Conservation (phyloP, 2,888 invertebrate species). For the Xanthia togata region DNA sequence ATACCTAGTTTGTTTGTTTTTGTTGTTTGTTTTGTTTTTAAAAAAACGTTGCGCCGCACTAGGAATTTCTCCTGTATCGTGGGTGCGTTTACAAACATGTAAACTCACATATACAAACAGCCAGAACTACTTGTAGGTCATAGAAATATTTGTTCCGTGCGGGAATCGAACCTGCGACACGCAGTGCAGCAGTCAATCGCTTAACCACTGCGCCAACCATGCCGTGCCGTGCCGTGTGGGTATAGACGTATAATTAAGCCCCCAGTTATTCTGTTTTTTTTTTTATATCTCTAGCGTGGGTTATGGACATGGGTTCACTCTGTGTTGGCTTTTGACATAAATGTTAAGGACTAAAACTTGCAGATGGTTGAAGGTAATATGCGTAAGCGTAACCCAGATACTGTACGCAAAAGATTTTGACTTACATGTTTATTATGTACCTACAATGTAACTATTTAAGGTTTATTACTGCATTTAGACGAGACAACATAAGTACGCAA, state of each 20-base stretch:
- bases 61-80: too few species aligned
- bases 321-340: constrained; percentile 27
- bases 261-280: constrained; percentile 3
- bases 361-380: not conserved
- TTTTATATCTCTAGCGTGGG: constrained; percentile 6
- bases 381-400: constrained; percentile 19
- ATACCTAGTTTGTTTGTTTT: too few species aligned
- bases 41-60: too few species aligned
- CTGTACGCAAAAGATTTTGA: constrained; percentile 14
- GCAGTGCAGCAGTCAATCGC: too few species aligned
- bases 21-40: too few species aligned
- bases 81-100: too few species aligned
- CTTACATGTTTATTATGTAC: constrained; percentile 9
- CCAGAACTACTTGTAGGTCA: too few species aligned
- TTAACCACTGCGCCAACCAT: too few species aligned
- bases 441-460: not conserved
- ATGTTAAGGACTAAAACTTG: constrained; percentile 3
- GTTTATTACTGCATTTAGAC: constrained; percentile 5
- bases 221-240: too few species aligned
- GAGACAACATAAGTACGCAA: not conserved
- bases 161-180: too few species aligned
- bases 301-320: constrained; percentile 17
- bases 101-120: too few species aligned
- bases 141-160: too few species aligned
- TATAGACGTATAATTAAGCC: constrained; percentile 9